Evolutionary conservation across 1,140 invertebrate genomes (phyloP).

Genomic region (Pachyrhynchus sulphureomaculatus): DNA sequence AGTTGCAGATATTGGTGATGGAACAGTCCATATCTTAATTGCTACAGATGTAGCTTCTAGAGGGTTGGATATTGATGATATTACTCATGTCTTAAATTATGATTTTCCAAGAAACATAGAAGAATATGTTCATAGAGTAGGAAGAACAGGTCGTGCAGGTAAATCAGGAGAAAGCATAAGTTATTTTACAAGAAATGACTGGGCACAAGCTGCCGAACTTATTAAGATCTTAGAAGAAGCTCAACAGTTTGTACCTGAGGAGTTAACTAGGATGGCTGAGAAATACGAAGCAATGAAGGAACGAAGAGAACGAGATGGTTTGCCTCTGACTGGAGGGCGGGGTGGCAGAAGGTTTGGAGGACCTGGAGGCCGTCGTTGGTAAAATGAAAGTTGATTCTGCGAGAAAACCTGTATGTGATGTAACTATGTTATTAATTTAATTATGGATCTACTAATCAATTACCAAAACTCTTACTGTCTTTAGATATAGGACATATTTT

Average conservation of each 20-base stretch:
- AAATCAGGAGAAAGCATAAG: constrained; percentile 78
- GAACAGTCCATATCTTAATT: constrained; percentile 76
- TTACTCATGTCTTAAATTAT: constrained; percentile 84
- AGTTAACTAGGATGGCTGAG: constrained; percentile 69
- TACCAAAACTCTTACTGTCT: no score
- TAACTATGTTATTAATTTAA: no score
- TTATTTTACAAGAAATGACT: constrained; percentile 78
- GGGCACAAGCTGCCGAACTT: constrained; percentile 74
- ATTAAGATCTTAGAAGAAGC: constrained; percentile 82
- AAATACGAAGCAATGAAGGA: constrained; percentile 66
- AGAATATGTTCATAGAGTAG: constrained; percentile 85
- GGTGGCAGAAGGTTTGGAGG: constrained; percentile 31
- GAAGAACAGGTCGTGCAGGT: constrained; percentile 85
- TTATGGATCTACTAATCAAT: no score
- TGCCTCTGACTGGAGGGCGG: constrained; percentile 38
- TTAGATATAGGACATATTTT: no score
- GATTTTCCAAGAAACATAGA: constrained; percentile 91
- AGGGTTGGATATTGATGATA: constrained; percentile 89
- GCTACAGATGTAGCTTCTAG: constrained; percentile 94
- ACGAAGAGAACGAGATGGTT: constrained; percentile 51
- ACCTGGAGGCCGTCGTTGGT: not conserved
- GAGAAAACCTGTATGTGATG: no score
- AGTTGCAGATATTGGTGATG: constrained; percentile 76
- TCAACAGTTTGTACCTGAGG: constrained; percentile 63
- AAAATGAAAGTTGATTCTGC: no score